Evolutionary conservation across 1,140 invertebrate species (phyloP).

Genomic region (Eupristina koningsbergeri): DNA sequence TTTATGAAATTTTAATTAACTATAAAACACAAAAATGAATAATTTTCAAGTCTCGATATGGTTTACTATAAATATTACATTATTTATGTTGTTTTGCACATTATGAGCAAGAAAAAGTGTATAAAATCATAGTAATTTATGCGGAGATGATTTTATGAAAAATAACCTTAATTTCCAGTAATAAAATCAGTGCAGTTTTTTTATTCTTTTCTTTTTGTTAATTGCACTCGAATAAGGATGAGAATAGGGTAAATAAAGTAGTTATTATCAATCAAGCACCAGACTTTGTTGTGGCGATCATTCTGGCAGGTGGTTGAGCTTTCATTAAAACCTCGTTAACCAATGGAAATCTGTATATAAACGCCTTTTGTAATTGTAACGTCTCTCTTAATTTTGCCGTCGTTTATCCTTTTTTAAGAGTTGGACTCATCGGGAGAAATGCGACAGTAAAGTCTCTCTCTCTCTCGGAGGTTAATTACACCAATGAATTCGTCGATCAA

Average conservation of each 20-base stretch:
- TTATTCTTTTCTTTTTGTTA: too few species aligned
- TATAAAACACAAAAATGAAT: not conserved
- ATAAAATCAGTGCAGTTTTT: conserved; percentile 14
- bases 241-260: not conserved
- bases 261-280: not conserved
- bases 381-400: conserved; percentile 20
- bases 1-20: conserved; percentile 1
- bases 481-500: conserved; percentile 44
- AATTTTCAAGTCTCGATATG: not conserved
- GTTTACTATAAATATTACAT: not conserved
- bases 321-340: conserved; percentile 62
- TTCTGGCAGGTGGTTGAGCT: conserved; percentile 48
- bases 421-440: conserved; percentile 28
- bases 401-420: conserved; percentile 27
- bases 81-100: not conserved
- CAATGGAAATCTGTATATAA: conserved; percentile 4
- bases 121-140: not conserved
- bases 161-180: not conserved
- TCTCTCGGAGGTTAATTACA: conserved; percentile 35
- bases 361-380: conserved; percentile 13
- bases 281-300: conserved; percentile 29
- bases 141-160: not conserved
- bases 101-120: not conserved
- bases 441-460: conserved; percentile 29
- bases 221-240: not conserved